These are phyloP conservation scores for Hipposideros armiger DNA, from an alignment of 2,113 vertebrate genomes.

Conservation along the genomic window DNA sequence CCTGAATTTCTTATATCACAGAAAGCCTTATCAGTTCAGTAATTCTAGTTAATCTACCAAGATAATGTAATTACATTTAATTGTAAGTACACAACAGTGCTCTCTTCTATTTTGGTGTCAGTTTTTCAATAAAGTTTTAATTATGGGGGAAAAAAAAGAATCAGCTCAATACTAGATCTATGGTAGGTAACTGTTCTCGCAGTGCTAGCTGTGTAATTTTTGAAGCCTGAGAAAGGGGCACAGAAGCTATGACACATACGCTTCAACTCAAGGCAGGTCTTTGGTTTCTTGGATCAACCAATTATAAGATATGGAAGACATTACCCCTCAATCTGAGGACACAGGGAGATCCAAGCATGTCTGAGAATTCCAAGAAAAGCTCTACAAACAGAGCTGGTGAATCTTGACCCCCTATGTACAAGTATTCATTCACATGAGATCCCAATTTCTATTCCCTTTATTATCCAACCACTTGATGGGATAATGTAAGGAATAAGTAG, in stretches of 20 bases:
- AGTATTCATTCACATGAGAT: neutral
- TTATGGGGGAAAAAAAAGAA: neutral
- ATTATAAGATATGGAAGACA: neutral
- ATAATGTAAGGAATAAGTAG: neutral
- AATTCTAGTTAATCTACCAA: no score
- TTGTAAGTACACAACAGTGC: no score
- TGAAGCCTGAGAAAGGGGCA: neutral
- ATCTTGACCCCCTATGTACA: neutral
- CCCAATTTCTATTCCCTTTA: slow-evolving; percentile 30
- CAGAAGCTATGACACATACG: neutral
- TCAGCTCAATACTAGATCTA: neutral
- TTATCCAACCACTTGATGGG: neutral
- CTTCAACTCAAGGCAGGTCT: neutral
- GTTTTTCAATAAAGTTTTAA: no score
- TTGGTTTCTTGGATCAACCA: neutral
- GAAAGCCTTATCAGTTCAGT: no score
- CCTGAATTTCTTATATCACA: no score
- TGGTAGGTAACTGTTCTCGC: neutral
- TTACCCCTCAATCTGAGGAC: neutral
- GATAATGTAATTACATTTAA: no score
- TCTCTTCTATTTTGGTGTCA: no score
- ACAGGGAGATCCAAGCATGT: neutral
- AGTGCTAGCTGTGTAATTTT: neutral
- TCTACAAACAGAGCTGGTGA: neutral
- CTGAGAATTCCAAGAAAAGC: neutral